Percentiles rank a stretch among this genome's conserved stretches.
Evolutionary conservation across 2,888 invertebrate genomes (phyloP).

Genomic region (Lepidocyrtinus sp.): DNA sequence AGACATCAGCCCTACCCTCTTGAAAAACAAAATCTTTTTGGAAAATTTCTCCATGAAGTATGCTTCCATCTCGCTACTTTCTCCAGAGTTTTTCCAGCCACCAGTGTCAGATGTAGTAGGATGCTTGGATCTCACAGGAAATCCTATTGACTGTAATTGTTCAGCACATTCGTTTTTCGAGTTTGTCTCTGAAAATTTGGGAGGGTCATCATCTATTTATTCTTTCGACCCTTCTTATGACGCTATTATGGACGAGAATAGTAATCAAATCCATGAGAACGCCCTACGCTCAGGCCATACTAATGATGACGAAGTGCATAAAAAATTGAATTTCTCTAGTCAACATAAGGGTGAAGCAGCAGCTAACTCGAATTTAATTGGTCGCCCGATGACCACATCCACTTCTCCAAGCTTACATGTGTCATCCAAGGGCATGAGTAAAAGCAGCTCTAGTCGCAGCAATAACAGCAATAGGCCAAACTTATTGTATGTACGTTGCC

Average conservation of each 20-base stretch:
- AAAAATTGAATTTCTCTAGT: constrained; percentile 43
- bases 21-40: constrained; percentile 61
- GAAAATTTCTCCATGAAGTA: constrained; percentile 63
- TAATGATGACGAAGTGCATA: constrained; percentile 44
- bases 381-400: constrained; percentile 26
- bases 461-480: constrained; percentile 32
- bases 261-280: constrained; percentile 48
- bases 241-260: constrained; percentile 34
- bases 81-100: constrained; percentile 57
- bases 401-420: not conserved
- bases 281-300: constrained; percentile 42
- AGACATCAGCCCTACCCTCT: constrained; percentile 53
- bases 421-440: not conserved
- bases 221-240: constrained; percentile 17
- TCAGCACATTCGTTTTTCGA: constrained; percentile 58
- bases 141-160: constrained; percentile 67
- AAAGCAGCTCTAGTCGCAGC: constrained; percentile 18
- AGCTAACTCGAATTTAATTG: constrained; percentile 58
- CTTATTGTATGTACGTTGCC: constrained; percentile 59
- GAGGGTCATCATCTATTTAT: constrained; percentile 18
- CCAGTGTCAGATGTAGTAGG: constrained; percentile 28
- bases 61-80: constrained; percentile 57
- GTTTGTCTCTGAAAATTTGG: constrained; percentile 48
- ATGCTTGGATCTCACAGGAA: constrained; percentile 60
- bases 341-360: constrained; percentile 33